Percentiles rank a stretch among this genome's conserved stretches.
These are phyloP conservation scores for Arctopsyche grandis DNA, from an alignment of 1,140 invertebrate genomes.

Conservation along the genomic window DNA sequence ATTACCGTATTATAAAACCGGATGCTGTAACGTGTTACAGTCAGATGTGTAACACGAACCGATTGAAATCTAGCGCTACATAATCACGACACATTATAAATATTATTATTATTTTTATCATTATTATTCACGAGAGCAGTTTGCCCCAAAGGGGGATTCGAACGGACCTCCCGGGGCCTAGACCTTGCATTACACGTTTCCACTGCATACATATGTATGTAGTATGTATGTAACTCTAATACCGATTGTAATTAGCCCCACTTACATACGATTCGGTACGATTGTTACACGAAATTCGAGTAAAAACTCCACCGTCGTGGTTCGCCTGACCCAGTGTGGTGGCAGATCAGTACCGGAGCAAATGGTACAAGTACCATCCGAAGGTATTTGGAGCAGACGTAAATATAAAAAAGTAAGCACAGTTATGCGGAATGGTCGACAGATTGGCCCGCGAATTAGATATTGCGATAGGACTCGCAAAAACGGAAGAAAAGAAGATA, in stretches of 20 bases:
- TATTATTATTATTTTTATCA: no score
- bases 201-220: no score
- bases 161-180: not conserved
- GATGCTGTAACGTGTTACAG: constrained; percentile 30
- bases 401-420: constrained; percentile 40
- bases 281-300: not conserved
- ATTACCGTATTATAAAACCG: constrained; percentile 31
- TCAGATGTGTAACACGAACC: constrained; percentile 24
- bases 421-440: constrained; percentile 43
- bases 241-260: no score
- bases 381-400: constrained; percentile 47
- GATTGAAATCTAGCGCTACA: constrained; percentile 6
- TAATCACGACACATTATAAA: not conserved
- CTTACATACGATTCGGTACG: not conserved
- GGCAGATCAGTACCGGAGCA: constrained; percentile 36
- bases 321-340: constrained; percentile 29
- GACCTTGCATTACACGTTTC: not conserved
- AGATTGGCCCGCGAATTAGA: constrained; percentile 44
- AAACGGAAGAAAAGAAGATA: not conserved
- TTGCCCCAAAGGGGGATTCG: not conserved
- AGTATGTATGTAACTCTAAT: no score
- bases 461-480: not conserved
- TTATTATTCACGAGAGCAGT: not conserved
- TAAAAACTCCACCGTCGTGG: not conserved
- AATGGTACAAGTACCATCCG: constrained; percentile 33